These are phyloP conservation scores for Tokudaia muenninki DNA, from an alignment of 2,797 vertebrate species.

Conservation along the genomic window DNA sequence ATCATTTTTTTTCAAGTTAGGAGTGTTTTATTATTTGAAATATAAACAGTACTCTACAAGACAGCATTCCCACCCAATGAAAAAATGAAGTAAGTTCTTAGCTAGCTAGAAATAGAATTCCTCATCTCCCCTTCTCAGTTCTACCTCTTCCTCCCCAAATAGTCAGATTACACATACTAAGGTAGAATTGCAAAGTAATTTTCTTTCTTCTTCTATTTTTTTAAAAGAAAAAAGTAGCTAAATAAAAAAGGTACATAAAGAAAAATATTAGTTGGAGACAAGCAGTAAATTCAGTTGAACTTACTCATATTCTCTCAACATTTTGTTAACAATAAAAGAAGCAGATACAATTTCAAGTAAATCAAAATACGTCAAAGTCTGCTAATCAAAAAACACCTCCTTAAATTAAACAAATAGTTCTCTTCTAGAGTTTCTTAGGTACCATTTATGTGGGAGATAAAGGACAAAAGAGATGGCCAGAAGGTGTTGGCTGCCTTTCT, in stretches of 20 bases:
- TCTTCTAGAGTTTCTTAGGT: not conserved
- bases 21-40: conserved; percentile 5
- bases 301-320: not conserved
- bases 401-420: not conserved
- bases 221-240: not conserved
- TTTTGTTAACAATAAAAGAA: conserved; percentile 33
- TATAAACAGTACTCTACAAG: not conserved
- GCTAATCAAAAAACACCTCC: not conserved
- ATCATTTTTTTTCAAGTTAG: not conserved
- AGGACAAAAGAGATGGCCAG: conserved; percentile 5
- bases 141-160: not conserved
- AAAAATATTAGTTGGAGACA: not conserved
- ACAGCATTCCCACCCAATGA: not conserved
- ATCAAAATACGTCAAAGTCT: not conserved
- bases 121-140: not conserved
- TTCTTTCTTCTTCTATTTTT: not conserved
- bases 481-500: conserved; percentile 24
- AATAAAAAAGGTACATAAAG: not conserved
- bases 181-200: not conserved
- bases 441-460: conserved; percentile 32
- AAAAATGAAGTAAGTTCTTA: not conserved
- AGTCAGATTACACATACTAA: not conserved
- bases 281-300: not conserved
- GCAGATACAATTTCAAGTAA: conserved; percentile 16
- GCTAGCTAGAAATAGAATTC: not conserved